These are phyloP conservation scores for Cynocephalus volans DNA, from an alignment of 2,113 vertebrate genomes.

Conservation along the genomic window DNA sequence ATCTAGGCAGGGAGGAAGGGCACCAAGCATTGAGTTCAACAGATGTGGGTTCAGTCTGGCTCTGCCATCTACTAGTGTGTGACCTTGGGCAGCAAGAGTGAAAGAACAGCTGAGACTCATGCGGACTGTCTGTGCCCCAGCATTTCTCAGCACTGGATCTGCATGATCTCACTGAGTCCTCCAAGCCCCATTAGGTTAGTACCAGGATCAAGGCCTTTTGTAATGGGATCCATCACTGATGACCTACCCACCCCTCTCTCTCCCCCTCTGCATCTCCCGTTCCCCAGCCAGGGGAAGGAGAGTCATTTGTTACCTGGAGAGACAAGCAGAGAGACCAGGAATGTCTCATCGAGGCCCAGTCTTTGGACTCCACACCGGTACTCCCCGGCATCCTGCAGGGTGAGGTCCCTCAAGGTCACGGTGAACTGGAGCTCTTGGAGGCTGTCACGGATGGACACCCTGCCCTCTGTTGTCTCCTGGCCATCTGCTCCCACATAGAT, in stretches of 20 bases:
- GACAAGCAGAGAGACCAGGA: conserved; percentile 23
- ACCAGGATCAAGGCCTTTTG: too few relatives aligned
- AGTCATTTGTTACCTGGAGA: conserved; percentile 70
- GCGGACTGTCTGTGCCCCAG: rapidly evolving
- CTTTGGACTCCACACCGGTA: conserved; percentile 77
- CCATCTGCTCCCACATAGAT: neutral
- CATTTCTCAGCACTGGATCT: neutral
- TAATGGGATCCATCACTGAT: too few relatives aligned
- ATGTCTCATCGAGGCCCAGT: neutral
- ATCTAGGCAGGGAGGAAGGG: neutral
- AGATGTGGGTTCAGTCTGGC: neutral
- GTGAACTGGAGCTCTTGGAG: neutral
- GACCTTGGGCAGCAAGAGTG: neutral
- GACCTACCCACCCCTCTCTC: neutral
- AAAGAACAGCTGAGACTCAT: neutral
- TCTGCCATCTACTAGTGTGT: neutral
- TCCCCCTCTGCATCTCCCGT: rapidly evolving
- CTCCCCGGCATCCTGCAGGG: conserved; percentile 20
- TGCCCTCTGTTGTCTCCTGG: neutral
- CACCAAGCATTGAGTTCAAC: neutral
- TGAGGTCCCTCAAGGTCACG: conserved; percentile 73
- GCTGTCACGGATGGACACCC: conserved; percentile 73
- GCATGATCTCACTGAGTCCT: neutral
- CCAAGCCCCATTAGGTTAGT: neutral
- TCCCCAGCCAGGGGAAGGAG: neutral